These are phyloP conservation scores for Brachyhypopomus occidentalis DNA, from an alignment of 2,113 vertebrate genomes.

Conservation along the genomic window DNA sequence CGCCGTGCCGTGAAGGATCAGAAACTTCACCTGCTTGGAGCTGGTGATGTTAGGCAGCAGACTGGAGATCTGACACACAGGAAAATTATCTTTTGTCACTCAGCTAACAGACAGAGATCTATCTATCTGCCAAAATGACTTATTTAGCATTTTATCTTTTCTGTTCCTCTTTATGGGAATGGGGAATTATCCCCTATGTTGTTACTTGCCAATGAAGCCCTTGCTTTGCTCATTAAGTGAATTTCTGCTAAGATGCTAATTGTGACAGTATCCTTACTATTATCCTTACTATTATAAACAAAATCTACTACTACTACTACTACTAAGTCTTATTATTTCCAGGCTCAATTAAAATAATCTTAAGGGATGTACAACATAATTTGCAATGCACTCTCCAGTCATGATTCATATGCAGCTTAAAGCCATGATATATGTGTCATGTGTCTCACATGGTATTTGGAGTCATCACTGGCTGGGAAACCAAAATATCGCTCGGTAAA, in stretches of 20 bases:
- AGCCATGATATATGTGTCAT: background rate
- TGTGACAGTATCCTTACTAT: too few species aligned
- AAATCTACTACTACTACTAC: too few species aligned
- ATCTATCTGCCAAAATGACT: too few species aligned
- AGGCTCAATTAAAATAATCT: too few species aligned
- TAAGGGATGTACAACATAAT: background rate
- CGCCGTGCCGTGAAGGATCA: constrained; percentile 71
- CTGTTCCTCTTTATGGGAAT: too few species aligned
- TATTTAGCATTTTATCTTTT: too few species aligned
- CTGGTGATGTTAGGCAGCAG: constrained; percentile 63
- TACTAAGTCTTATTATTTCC: too few species aligned
- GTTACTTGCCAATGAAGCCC: too few species aligned
- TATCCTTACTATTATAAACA: too few species aligned
- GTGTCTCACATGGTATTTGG: constrained; percentile 64
- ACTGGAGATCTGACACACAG: constrained; percentile 65
- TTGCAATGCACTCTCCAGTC: background rate
- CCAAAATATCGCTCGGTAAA: constrained; percentile 71
- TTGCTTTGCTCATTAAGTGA: too few species aligned
- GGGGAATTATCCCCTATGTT: too few species aligned
- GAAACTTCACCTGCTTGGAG: constrained; percentile 54
- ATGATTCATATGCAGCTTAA: background rate
- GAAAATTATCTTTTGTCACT: background rate
- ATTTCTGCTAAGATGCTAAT: too few species aligned
- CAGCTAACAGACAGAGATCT: background rate
- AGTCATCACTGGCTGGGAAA: constrained; percentile 52